Evolutionary conservation across 2,113 vertebrate species (phyloP), one percentile per base, ranked within the genome.

Genomic region (Ctenomys sociabilis): DNA sequence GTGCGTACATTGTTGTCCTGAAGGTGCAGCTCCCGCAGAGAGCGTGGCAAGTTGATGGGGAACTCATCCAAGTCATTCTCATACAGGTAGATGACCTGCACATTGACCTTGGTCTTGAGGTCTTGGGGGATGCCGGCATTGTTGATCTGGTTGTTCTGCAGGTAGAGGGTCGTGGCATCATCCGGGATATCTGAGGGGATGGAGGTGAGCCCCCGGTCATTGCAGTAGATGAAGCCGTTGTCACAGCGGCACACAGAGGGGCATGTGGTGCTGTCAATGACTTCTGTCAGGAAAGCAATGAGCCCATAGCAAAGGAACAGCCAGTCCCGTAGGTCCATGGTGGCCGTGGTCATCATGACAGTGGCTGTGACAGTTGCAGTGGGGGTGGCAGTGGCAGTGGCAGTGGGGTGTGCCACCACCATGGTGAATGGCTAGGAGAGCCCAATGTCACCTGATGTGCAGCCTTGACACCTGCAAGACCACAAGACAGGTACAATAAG

Each of bases 1-100:
- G 99, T 98, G 0, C 99, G 99, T 40, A 99, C 99, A 37, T 99
- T 99, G 98, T 99, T 99, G 96, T 99, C 99, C 96, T 99, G 99
- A 1, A 99, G 99, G 98, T 99, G 99, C 2, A 99, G 99, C 97
- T 99, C 99, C 10, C 99, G 98, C 81, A 99, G 97, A 0, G 99
- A 99, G 1, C 99, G 99, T 0, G 99, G 99, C 26, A 99, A 97
- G 88, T 99, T 98, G 2, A 98, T 73, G 0, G 99, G 99, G 70
- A 99, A 98, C 72, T 99, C 99, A 59, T 99, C 99, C 94, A 99
- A 97, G 35, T 99, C 98, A 30, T 99, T 99, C 95, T 99, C 99
- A 7, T 99, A 99, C 77, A 99, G 99, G 97, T 99, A 99, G 97
- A 99, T 99, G 72, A 99, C 99, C 90, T 98, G 98, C 72, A 99